Evolutionary conservation across 2,797 vertebrate species (phyloP), one percentile per base, ranked within the genome.

Genomic region (Peromyscus attwateri): DNA sequence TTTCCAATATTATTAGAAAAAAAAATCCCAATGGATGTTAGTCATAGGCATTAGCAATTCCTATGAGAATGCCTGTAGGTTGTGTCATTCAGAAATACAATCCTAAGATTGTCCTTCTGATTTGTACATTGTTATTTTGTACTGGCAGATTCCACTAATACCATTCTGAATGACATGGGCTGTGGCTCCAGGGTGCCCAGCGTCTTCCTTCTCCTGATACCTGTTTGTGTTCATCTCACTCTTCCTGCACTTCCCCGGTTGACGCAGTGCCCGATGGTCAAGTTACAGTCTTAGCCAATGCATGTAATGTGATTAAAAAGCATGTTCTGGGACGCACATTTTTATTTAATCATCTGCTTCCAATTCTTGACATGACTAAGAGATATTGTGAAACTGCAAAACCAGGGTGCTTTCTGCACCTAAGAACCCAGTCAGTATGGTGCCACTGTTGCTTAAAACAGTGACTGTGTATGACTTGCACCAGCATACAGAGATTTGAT

Each of bases 321-420:
- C 83, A 91, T 75, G n/a, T 49, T 95, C 87, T 94, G n/a, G 70
- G 70, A 88, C 49, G 76, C 76, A 55, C 90, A 29, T 91, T 93
- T 81, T 92, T 95, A 97, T 92, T 95, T 94, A 82, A 95, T 96
- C 95, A 82, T 68, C 94, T 85, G 80, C 49, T 94, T 97, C 75
- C 62, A 92, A 52, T 73, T 96, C 95, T 87, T 62, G 91, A 25
- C 37, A 64, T 95, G 97, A 97, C 81, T 94, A 90, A 97, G 75
- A 92, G n/a, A 87, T 55, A 73, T 37, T 91, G 25, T 91, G 88
- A 96, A 94, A 97, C 68, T 68, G 77, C 8, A 87, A n/a, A 34
- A 49, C 64, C n/a, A 29, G 12, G 52, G 52, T 43, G 46, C 17
- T 91, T 52, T 43, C 81, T 21, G 29, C 37, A 71, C n/a, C 62